Conservation (phyloP, 2,113 vertebrate species). For the Engystomops pustulosus region DNA sequence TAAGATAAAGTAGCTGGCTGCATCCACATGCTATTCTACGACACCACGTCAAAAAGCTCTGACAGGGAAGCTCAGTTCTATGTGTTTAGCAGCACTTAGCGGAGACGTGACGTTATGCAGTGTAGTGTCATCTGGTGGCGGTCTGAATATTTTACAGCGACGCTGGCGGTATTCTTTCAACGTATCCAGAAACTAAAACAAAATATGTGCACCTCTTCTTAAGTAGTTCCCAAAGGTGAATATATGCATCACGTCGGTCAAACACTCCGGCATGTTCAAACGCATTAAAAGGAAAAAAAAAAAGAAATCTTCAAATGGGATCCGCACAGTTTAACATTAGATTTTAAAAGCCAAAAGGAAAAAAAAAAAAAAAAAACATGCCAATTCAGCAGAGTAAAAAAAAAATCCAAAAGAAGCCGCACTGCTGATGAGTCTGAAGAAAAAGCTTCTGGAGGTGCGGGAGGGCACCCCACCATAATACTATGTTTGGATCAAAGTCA, state of each 20-base stretch:
- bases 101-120: constrained; percentile 73
- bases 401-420: constrained; percentile 83
- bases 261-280: constrained; percentile 67
- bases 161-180: constrained; percentile 68
- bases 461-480: constrained; percentile 78
- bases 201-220: constrained; percentile 66
- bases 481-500: constrained; percentile 75
- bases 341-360: constrained; percentile 30
- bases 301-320: constrained; percentile 66
- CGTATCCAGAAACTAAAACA: constrained; percentile 67
- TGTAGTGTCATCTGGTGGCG: constrained; percentile 73
- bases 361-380: constrained; percentile 74
- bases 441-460: constrained; percentile 81
- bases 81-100: constrained; percentile 81
- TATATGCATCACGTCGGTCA: constrained; percentile 55
- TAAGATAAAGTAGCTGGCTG: constrained; percentile 77
- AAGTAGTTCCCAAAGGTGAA: constrained; percentile 69
- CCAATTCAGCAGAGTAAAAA: constrained; percentile 76
- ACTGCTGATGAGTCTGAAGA: constrained; percentile 76
- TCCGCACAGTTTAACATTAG: constrained; percentile 62
- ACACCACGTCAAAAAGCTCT: constrained; percentile 76
- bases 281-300: constrained; percentile 71
- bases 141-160: constrained; percentile 73
- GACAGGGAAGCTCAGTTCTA: constrained; percentile 76
- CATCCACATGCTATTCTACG: constrained; percentile 81